phyloP scores from a whole-genome alignment of 2,797 vertebrate genomes.

The Cercopithecus petaurista region DNA sequence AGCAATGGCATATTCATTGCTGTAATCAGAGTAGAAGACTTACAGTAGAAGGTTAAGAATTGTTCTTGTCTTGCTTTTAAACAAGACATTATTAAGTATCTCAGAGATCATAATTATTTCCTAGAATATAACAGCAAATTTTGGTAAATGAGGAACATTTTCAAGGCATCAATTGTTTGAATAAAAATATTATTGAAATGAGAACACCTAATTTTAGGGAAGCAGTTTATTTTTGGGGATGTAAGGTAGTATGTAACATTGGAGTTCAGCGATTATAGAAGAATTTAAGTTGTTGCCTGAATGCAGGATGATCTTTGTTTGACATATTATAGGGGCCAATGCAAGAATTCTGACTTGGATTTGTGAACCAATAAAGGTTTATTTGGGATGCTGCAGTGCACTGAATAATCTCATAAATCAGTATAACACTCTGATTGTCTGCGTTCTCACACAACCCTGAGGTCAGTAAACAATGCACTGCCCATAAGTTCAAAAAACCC shows the following conservation, averaged over 20 bases:
- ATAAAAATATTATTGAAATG: background rate
- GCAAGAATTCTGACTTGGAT: background rate
- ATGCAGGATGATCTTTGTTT: background rate
- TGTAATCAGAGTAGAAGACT: background rate
- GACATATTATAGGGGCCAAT: background rate
- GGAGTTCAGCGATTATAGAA: background rate
- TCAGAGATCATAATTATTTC: background rate
- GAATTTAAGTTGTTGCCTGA: background rate
- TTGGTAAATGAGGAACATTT: background rate
- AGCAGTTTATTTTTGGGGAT: background rate
- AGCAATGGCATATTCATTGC: background rate
- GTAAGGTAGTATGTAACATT: background rate
- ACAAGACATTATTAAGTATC: background rate
- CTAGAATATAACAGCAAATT: background rate
- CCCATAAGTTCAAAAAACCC: background rate
- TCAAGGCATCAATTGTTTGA: background rate
- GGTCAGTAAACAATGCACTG: background rate
- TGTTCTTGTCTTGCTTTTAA: slow-evolving; percentile 42
- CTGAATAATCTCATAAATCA: background rate
- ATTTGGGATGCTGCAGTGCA: background rate
- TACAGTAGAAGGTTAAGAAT: background rate
- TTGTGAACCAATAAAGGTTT: background rate
- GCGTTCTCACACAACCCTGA: background rate
- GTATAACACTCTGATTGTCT: background rate
- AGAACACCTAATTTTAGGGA: background rate